Conservation (phyloP, 2,888 invertebrate species). For the Sarcophaga caerulescens region DNA sequence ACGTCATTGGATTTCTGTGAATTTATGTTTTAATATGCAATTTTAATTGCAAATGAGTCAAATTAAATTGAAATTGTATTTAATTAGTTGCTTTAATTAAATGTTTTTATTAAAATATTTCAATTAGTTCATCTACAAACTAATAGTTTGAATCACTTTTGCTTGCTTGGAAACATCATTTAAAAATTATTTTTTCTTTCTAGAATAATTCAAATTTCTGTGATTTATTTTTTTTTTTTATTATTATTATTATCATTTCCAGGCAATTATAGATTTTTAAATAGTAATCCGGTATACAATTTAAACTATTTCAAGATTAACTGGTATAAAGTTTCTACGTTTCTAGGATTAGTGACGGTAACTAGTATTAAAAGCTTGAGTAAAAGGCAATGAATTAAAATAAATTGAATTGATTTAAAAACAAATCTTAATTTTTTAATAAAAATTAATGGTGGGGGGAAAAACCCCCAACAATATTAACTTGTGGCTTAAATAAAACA, state of each 20-base stretch:
- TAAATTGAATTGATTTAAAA: not conserved
- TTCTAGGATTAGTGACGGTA: not conserved
- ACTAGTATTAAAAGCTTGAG: not conserved
- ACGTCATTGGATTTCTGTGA: not conserved
- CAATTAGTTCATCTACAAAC: not conserved
- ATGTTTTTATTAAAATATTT: too few species aligned
- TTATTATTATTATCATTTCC: not conserved
- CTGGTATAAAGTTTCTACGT: not conserved
- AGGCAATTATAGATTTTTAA: not conserved
- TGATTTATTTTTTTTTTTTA: not conserved
- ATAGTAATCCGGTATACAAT: not conserved
- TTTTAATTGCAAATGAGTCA: slow-evolving; percentile 11
- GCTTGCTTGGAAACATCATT: not conserved
- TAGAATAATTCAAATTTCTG: too few species aligned
- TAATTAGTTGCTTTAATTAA: not conserved
- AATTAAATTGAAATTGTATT: slow-evolving; percentile 2
- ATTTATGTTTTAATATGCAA: not conserved
- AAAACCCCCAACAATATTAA: too few species aligned
- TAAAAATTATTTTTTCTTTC: too few species aligned
- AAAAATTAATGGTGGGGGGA: too few species aligned
- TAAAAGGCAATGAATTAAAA: not conserved
- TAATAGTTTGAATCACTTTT: not conserved
- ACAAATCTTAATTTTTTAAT: too few species aligned
- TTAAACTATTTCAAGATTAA: not conserved
- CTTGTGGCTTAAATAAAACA: too few species aligned